Evolutionary conservation across 2,888 invertebrate genomes (phyloP), one percentile per base, ranked within the genome.

Genomic region (Holacanthella duospinosa): DNA sequence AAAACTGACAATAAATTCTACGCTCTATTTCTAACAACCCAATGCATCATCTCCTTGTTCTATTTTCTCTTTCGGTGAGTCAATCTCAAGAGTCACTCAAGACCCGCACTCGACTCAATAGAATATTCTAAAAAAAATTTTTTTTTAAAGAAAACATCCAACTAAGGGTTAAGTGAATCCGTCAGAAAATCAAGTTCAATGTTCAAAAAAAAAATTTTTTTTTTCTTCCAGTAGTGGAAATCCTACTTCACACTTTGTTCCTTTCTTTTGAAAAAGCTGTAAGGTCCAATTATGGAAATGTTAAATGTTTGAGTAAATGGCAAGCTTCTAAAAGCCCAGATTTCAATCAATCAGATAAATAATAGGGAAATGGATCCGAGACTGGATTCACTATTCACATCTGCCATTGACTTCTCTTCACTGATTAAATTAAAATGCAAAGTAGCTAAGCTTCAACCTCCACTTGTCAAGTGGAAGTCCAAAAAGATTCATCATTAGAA

Each of bases 301-400:
- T 36, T 36, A 36, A 36, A 36, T 48, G 48, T 48, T 48, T 48
- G 48, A 21, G 48, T 48, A 48, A 48, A 48, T 48, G 48, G 4
- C n/a, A 21, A 21, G n/a, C 4, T 21, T 48, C 48, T 48, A 48
- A 48, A 48, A 48, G 48, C 48, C 21, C 12, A 48, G 21, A 48
- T 48, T 48, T 48, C 48, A 48, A 48, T 48, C 48, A 48, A 48
- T 48, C 48, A 48, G 48, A 48, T 48, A 48, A 21, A 48, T 48
- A 48, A 9, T 36, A 16, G n/a, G 36, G 36, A 12, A 36, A 36
- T 36, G 36, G 16, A 36, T 36, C 36, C 16, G 6, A 6, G 16
- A 36, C 36, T 12, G 16, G 6, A 6, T 36, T 36, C n/a, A 36
- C 36, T 36, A 12, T 48, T 48, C 48, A 4, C 48, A 21, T 48